These are phyloP conservation scores for Choristoneura fumiferana DNA, from an alignment of 1,140 invertebrate genomes.

Conservation along the genomic window DNA sequence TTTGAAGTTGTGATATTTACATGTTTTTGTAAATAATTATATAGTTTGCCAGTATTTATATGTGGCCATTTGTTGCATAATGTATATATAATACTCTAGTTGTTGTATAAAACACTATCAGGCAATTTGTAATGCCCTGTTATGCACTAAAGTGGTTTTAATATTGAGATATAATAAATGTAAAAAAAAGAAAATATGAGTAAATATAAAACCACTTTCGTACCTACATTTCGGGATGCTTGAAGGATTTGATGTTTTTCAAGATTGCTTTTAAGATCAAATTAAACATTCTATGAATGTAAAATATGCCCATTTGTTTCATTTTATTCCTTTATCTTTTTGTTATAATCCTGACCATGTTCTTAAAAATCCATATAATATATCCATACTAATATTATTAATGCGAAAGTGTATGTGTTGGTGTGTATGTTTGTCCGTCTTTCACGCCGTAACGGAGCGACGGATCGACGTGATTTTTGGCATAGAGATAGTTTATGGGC, in stretches of 20 bases:
- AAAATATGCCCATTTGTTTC: slow-evolving; percentile 31
- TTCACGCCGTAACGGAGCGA: too few relatives aligned
- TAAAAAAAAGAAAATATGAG: not conserved
- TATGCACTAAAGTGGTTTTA: slow-evolving; percentile 8
- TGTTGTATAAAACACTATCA: slow-evolving; percentile 24
- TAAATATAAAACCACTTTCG: not conserved
- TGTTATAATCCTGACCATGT: too few relatives aligned
- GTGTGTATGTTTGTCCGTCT: too few relatives aligned
- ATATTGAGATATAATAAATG: slow-evolving; percentile 4
- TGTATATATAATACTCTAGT: slow-evolving; percentile 26
- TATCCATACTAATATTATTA: too few relatives aligned
- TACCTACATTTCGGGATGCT: slow-evolving; percentile 34
- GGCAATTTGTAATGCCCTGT: not conserved
- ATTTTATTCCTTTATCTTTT: slow-evolving; percentile 21
- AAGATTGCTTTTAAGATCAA: slow-evolving; percentile 61
- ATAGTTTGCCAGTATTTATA: slow-evolving; percentile 49
- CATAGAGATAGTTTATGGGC: too few relatives aligned
- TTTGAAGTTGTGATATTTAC: slow-evolving; percentile 56
- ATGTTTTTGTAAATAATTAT: slow-evolving; percentile 58
- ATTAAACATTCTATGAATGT: slow-evolving; percentile 77
- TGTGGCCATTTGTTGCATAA: slow-evolving; percentile 60
- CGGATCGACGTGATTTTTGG: too few relatives aligned
- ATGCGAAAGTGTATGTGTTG: too few relatives aligned
- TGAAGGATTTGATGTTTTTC: slow-evolving; percentile 50
- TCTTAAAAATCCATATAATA: too few relatives aligned